phyloP scores from a whole-genome alignment of 2,888 invertebrate species.

The Noctua fimbriata region DNA sequence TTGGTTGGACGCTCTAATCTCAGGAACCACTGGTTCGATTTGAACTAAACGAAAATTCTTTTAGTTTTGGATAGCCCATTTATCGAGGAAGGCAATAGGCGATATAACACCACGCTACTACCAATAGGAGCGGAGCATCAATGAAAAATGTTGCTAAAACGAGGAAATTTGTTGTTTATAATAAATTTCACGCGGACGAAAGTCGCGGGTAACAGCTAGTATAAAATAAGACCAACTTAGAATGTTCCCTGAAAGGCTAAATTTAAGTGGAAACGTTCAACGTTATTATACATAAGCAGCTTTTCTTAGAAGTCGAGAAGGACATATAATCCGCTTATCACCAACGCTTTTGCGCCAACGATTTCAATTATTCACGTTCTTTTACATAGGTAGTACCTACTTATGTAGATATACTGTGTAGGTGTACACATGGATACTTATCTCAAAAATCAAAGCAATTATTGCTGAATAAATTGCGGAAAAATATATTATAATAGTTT shows the following conservation, averaged over 20 bases:
- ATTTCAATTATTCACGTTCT: not conserved
- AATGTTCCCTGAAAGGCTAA: not conserved
- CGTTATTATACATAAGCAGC: slow-evolving; percentile 12
- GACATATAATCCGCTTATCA: slow-evolving; percentile 19
- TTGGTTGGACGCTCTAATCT: no score
- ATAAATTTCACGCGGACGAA: no score
- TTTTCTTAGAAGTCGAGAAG: slow-evolving; percentile 23
- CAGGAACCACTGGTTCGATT: no score
- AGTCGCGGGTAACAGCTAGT: no score
- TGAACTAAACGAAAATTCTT: no score
- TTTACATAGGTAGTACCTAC: not conserved
- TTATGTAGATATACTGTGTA: not conserved
- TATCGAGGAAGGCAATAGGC: no score
- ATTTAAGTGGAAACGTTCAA: slow-evolving; percentile 21
- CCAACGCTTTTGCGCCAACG: slow-evolving; percentile 16
- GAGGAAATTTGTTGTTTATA: no score
- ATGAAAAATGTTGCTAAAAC: no score
- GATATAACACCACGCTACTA: no score
- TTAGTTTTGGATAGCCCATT: no score
- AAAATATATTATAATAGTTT: no score
- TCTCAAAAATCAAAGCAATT: not conserved
- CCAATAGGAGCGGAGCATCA: no score
- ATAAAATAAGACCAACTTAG: not conserved
- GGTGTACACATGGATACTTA: not conserved
- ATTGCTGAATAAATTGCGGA: not conserved